Conservation (phyloP, 2,888 invertebrate genomes). For the Xanthia icteritia region DNA sequence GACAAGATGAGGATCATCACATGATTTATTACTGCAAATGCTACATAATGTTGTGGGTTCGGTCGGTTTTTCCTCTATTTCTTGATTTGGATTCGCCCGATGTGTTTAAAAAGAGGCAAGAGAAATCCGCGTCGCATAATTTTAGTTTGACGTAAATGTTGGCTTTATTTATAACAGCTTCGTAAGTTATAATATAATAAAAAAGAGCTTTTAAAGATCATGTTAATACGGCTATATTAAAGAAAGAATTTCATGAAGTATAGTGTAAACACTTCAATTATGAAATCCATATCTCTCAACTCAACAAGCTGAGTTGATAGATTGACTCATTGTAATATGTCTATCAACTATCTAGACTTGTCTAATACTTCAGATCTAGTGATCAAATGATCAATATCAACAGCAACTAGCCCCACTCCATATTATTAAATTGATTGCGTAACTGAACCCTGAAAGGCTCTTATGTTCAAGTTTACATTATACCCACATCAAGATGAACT, state of each 20-base stretch:
- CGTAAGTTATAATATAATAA: not conserved
- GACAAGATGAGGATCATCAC: conserved; percentile 69
- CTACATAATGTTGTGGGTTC: conserved; percentile 52
- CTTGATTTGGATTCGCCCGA: conserved; percentile 37
- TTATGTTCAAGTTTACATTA: conserved; percentile 9
- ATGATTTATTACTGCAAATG: conserved; percentile 69
- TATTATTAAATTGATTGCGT: not conserved
- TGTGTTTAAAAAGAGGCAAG: conserved; percentile 20
- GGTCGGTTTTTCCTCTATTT: conserved; percentile 38
- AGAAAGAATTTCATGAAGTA: not conserved
- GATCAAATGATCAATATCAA: not conserved
- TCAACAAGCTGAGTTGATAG: not conserved
- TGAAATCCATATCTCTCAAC: not conserved
- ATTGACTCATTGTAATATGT: not conserved
- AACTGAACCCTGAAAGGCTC: not conserved
- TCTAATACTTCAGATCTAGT: not conserved
- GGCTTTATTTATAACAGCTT: not conserved
- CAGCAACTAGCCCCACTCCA: not conserved
- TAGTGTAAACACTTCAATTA: not conserved
- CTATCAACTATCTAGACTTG: not conserved
- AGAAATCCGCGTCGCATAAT: not conserved
- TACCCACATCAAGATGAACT: not conserved
- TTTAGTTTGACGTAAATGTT: not conserved
- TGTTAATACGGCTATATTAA: not conserved
- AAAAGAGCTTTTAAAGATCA: not conserved